Percentiles rank a stretch among this genome's conserved stretches.
These are phyloP conservation scores for Sycophila texana DNA, from an alignment of 2,888 invertebrate genomes.

Conservation along the genomic window DNA sequence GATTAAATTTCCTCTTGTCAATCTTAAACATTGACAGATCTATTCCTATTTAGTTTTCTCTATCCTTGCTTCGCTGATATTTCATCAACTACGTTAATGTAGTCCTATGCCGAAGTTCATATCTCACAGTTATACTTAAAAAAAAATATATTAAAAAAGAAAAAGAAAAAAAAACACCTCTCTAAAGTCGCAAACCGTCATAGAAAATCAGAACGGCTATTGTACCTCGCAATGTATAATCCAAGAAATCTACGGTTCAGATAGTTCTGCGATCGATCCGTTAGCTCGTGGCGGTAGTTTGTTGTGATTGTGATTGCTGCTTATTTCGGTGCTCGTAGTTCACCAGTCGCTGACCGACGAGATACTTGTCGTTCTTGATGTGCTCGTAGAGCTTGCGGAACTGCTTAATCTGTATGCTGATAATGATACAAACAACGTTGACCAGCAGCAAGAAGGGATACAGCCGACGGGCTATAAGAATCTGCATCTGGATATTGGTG, in stretches of 20 bases:
- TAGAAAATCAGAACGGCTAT: not conserved
- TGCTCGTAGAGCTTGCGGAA: slow-evolving; percentile 96
- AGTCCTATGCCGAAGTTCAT: not conserved
- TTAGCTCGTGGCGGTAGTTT: slow-evolving; percentile 35
- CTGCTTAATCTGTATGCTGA: slow-evolving; percentile 92
- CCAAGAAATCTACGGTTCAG: slow-evolving; percentile 9
- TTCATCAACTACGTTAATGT: too few relatives aligned
- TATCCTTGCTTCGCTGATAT: too few relatives aligned
- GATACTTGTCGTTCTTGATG: slow-evolving; percentile 99
- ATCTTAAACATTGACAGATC: not conserved
- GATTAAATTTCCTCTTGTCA: slow-evolving; percentile 11
- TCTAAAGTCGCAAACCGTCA: not conserved
- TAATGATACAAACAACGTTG: slow-evolving; percentile 81
- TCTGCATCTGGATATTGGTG: slow-evolving; percentile 81
- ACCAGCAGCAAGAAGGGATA: slow-evolving; percentile 92
- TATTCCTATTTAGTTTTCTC: too few relatives aligned
- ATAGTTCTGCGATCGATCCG: not conserved
- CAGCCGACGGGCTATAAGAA: slow-evolving; percentile 88
- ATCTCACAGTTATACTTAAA: too few relatives aligned
- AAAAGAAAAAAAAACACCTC: not conserved
- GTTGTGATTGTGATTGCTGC: slow-evolving; percentile 68
- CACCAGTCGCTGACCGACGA: slow-evolving; percentile 96
- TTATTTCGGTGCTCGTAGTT: slow-evolving; percentile 94
- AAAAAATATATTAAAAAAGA: not conserved
- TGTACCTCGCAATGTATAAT: not conserved